Conservation (phyloP, 2,797 vertebrate genomes). For the Melanotaenia nigrans region DNA sequence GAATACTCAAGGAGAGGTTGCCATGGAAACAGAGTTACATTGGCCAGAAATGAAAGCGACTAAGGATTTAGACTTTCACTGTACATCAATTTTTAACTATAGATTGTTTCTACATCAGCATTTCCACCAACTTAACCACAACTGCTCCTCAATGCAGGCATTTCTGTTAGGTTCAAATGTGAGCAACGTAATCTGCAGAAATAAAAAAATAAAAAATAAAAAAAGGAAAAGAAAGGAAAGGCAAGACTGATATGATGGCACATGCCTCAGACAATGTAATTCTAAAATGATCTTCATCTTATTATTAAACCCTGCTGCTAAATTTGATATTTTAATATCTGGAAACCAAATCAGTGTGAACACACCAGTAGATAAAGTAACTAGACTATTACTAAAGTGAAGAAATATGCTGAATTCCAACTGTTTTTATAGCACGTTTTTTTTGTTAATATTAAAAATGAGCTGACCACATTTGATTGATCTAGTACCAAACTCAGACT, state of each 20-base stretch:
- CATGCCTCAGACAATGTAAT: conserved; percentile 14
- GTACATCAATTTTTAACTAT: conserved; percentile 83
- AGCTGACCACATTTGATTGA: conserved; percentile 1
- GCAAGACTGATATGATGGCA: conserved; percentile 10
- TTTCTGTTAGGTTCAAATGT: conserved; percentile 6
- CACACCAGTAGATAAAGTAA: conserved; percentile 1
- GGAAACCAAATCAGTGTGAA: neutral
- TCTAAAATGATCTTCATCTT: conserved; percentile 21
- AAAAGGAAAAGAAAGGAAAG: neutral
- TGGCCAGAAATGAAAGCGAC: conserved; percentile 83
- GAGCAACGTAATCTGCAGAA: conserved; percentile 4
- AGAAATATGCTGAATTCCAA: conserved; percentile 1
- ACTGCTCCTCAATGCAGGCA: conserved; percentile 20
- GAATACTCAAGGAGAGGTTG: conserved; percentile 82
- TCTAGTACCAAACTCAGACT: neutral
- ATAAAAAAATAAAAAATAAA: neutral
- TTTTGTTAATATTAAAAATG: conserved; percentile 7
- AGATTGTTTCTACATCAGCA: conserved; percentile 78
- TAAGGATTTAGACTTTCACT: conserved; percentile 83
- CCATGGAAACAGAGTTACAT: conserved; percentile 87
- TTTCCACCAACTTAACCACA: conserved; percentile 51
- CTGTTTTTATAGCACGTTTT: neutral
- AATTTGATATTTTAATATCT: conserved; percentile 15
- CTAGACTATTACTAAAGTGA: neutral
- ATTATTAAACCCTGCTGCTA: conserved; percentile 18